Base-by-base conservation (phyloP, 2,113 vertebrate species). In the Pagrus major region DNA sequence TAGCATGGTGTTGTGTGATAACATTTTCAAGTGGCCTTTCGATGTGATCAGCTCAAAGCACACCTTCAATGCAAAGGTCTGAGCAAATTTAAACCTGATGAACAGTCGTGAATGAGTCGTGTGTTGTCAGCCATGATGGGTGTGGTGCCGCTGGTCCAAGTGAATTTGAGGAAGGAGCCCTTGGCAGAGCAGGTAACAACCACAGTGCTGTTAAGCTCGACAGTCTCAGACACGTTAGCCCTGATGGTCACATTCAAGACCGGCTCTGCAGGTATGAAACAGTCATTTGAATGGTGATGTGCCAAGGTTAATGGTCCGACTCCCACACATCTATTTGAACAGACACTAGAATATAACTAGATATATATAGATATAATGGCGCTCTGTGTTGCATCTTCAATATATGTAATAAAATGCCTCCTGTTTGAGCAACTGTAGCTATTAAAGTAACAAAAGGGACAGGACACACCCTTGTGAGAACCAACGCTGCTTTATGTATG, bases 161-260 rank as follows among this genome's bases (percentile, higher is more conserved):
- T 46, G 25, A 65, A 65, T 35, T 9, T 49, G 44, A 66, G 5
- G 44, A 49, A 49, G 33, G 44, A 66, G 29, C 44, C 44, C 44
- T 15, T 9, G 21, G 64, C 63, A 21, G 63, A 66, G 63, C 63
- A 47, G 27, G 42, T 47, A 18, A 66, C 42, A 47, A 47, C 42
- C 20, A 66, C 64, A 8, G 44, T 66, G 44, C 64, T 49, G 25
- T 18, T 55, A 9, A 55, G 18, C 51, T 54, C 51, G 14, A 27
- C 51, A 11, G 1, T 41, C 21, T 63, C 59, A 46, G 37, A 21
- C 42, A 66, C 29, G 8, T 20, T 31, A 10, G 25, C 42, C 27
- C 42, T 33, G 64, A 67, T 49, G 27, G 25, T 66, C 42, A 47
- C 42, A 15, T n/a, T 1, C 21, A 20, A 66, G 16, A 66, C 27